Base-by-base conservation (phyloP, 2,113 vertebrate species). In the Arothron firmamentum region DNA sequence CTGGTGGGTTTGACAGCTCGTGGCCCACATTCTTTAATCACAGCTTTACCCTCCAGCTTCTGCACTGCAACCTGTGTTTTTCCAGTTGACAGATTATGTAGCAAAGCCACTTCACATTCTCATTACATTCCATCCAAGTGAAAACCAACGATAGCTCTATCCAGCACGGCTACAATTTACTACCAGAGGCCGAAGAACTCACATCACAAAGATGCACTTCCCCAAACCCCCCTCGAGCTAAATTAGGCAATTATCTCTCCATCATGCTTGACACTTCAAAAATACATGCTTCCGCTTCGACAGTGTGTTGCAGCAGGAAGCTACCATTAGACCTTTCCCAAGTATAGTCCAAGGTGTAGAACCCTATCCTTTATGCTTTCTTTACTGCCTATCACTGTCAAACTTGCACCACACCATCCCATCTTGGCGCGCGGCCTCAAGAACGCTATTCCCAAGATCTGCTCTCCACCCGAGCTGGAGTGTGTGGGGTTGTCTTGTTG, bases 161-260 rank as follows among this genome's bases (percentile, higher is more conserved):
- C 46, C 15, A 52, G n/a, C 25, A 34, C 13, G 6, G 17, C n/a
- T 17, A 19, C 50, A 62, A 49, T 56, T 61, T 56, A 41, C n/a
- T 19, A 6, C 34, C 6, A 19, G 10, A 17, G 53, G n/a, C 15
- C 21, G 19, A 38, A 38, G 18, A 31, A 21, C 14, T 28, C 19
- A 47, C 46, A 46, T 59, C 19, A 42, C 5, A 13, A 54, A 14
- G 14, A 20, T 42, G 53, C 28, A 47, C 28, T 28, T 25, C 46
- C 6, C 19, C 19, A 48, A 8, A n/a, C 20, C 4, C 25, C 56
- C 3, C 34, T 38, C 11, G 53, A 60, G 49, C 25, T 46, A 18
- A 47, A 59, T 17, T 18, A 8, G 4, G 25, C 56, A 47, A 10
- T 45, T 45, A 52, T 41, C 12, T 59, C 25, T 52, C 34, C 10